A percentile compares a stretch with the other conserved stretches of the same genome.
phyloP scores from a whole-genome alignment of 2,113 vertebrate genomes.

The Hemiscyllium ocellatum region DNA sequence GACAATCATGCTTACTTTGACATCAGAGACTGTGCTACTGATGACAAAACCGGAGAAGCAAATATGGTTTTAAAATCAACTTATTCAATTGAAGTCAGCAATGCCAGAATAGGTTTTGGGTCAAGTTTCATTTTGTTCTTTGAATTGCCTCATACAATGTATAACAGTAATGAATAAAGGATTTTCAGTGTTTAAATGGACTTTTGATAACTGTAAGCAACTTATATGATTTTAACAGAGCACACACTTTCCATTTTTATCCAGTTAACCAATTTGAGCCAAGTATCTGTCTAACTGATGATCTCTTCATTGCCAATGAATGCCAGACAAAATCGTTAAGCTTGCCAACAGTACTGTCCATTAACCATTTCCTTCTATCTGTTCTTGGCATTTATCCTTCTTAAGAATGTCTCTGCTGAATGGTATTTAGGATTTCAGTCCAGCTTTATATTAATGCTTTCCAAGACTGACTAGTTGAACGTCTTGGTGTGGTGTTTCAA shows the following conservation, averaged over 20 bases:
- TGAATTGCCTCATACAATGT: neutral
- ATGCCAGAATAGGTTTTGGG: neutral
- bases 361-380: neutral
- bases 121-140: neutral
- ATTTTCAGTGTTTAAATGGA: neutral
- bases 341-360: neutral
- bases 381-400: neutral
- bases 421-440: neutral
- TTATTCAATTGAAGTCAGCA: neutral
- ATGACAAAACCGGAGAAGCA: neutral
- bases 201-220: neutral
- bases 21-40: neutral
- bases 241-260: neutral
- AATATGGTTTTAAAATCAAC: no score
- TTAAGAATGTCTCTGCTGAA: conserved; percentile 4
- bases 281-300: conserved; percentile 1
- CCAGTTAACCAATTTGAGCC: neutral
- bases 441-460: neutral
- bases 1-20: neutral
- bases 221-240: neutral
- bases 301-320: conserved; percentile 7
- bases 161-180: neutral
- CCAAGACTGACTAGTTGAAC: neutral
- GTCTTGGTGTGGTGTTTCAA: neutral
- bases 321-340: conserved; percentile 18